Evolutionary conservation across 2,888 invertebrate genomes (phyloP).

Genomic region (Frankliniella intonsa): DNA sequence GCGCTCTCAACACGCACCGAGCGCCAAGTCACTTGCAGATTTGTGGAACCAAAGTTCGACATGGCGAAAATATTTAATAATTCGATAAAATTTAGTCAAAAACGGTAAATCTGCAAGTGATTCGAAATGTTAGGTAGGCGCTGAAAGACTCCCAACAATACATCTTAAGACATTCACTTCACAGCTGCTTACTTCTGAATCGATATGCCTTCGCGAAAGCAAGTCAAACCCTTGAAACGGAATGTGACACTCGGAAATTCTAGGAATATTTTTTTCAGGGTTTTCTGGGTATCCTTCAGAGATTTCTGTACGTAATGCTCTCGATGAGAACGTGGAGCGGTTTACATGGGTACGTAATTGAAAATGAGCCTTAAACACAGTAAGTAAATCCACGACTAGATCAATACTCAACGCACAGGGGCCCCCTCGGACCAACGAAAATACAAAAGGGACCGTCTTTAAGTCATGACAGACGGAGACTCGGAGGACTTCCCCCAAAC

Average conservation of each 20-base stretch:
- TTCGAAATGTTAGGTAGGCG: background rate
- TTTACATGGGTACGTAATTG: background rate
- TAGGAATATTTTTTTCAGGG: constrained; percentile 9
- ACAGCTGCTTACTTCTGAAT: background rate
- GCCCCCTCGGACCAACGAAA: background rate
- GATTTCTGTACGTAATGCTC: background rate
- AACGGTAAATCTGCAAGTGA: too few relatives aligned
- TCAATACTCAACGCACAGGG: constrained; percentile 5
- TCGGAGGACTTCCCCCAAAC: background rate
- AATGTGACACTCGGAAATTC: constrained; percentile 16
- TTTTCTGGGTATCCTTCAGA: background rate
- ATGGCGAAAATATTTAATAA: background rate
- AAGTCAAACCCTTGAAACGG: constrained; percentile 11
- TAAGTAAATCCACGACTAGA: constrained; percentile 26
- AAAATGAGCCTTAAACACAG: constrained; percentile 2
- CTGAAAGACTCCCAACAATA: background rate
- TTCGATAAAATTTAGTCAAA: too few relatives aligned
- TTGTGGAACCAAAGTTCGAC: background rate
- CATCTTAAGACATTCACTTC: background rate
- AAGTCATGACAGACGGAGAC: background rate
- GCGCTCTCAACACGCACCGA: too few relatives aligned
- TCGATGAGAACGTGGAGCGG: background rate
- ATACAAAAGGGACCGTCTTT: background rate
- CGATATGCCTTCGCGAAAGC: background rate
- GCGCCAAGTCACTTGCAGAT: background rate